Conservation (phyloP, 2,888 invertebrate species). For the Flexamia atlantica region DNA sequence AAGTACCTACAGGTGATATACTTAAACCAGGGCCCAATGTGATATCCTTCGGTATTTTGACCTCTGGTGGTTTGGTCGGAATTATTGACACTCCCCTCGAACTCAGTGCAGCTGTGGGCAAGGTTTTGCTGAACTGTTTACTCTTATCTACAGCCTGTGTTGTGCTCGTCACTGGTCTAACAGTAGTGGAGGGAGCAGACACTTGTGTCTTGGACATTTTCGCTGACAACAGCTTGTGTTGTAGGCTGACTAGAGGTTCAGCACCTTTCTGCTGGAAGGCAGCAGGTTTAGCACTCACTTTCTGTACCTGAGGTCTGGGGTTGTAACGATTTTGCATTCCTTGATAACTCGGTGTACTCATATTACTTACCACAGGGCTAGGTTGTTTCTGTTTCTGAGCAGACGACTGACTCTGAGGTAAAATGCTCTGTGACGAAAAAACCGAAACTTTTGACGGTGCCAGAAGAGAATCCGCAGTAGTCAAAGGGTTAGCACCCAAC, state of each 20-base stretch:
- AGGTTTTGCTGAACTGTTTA: background rate
- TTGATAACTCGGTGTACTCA: background rate
- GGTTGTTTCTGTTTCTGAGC: conserved; percentile 20
- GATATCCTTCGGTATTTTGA: conserved; percentile 61
- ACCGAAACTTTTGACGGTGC: conserved; percentile 53
- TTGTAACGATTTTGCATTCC: conserved; percentile 9
- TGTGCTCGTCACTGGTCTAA: background rate
- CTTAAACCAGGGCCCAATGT: conserved; percentile 44
- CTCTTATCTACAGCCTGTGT: background rate
- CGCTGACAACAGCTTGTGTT: conserved; percentile 60
- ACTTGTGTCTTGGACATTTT: conserved; percentile 46
- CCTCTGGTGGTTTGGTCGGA: conserved; percentile 49
- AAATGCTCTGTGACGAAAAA: conserved; percentile 45
- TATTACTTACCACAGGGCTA: background rate
- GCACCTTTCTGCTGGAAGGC: conserved; percentile 42
- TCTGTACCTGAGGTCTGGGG: background rate
- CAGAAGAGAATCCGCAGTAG: conserved; percentile 15
- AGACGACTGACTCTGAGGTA: background rate
- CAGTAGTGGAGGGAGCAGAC: background rate
- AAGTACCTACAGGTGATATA: conserved; percentile 49
- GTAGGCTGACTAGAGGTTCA: conserved; percentile 50
- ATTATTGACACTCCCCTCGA: conserved; percentile 58
- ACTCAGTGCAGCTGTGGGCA: conserved; percentile 34
- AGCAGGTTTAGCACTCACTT: background rate
- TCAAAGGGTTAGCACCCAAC: background rate